Base-by-base conservation (phyloP, 2,797 vertebrate genomes). In the Decapterus maruadsi region DNA sequence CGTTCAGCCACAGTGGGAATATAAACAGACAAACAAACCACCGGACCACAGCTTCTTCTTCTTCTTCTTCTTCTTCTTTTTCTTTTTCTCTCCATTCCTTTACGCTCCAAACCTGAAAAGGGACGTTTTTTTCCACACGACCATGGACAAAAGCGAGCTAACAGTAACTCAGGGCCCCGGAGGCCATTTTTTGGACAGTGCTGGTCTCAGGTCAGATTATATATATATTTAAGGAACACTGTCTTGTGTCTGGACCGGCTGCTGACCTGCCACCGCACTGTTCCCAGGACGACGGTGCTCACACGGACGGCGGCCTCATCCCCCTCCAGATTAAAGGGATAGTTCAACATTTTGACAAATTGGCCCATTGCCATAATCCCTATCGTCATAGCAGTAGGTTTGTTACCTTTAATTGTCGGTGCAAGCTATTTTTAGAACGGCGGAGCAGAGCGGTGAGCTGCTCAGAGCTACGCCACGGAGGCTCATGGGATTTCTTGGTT, bases 131-230 rank as follows among this genome's bases (percentile, higher is more conserved):
- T 75, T 80, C 72, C 55, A 54, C 16, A 17, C 4, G 55, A 80
- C 5, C 22, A 65, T 56, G 69, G 74, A 62, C 4, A n/a, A 46
- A 72, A 76, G 75, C 50, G 64, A 86, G 83, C 77, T 82, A 89
- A 87, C 90, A n/a, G n/a, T n/a, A n/a, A 26, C 26, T 93, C 92
- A 91, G 93, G 93, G 81, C 8, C 85, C 87, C 82, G 40, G 80
- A 82, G 78, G 82, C 74, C 60, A 54, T 48, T 42, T 48, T 26
- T 26, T 26, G 64, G 75, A 60, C 31, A 64, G 59, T 19, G 45
- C 77, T 70, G 87, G 78, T 84, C 88, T 84, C 66, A 55, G 68
- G 77, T 87, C 87, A 75, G 85, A 62, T 58, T 64, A 10, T 57
- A 12, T 57, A 12, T 51, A 26, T 26, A 26, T 26, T 26, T 5